phyloP scores from a whole-genome alignment of 2,113 vertebrate species.

The Taurulus bubalis region DNA sequence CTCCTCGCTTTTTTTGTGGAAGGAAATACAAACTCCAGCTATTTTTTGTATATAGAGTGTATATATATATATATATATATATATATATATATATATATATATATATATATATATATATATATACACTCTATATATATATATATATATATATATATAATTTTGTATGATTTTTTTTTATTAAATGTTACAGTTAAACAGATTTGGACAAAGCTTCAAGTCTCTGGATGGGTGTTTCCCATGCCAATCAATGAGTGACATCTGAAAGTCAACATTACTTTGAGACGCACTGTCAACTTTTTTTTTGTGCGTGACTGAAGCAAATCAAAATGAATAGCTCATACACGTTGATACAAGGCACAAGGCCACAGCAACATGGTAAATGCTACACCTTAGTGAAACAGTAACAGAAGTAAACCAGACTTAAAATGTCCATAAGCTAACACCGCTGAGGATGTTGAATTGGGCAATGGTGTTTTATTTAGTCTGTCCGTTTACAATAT shows the following conservation, averaged over 20 bases:
- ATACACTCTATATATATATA: too few relatives aligned
- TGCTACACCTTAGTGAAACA: not conserved
- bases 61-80: too few relatives aligned
- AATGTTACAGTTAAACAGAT: not conserved
- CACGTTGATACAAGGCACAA: not conserved
- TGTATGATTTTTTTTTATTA: not conserved
- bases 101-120: too few relatives aligned
- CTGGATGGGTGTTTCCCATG: not conserved
- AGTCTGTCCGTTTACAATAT: too few relatives aligned
- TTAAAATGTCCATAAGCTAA: not conserved
- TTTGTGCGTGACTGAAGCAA: not conserved
- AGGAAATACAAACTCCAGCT: not conserved
- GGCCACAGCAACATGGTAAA: not conserved
- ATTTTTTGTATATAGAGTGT: too few relatives aligned
- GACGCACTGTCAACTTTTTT: not conserved
- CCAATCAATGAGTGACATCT: not conserved
- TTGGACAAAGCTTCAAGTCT: too few relatives aligned
- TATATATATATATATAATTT: too few relatives aligned
- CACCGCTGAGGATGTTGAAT: not conserved
- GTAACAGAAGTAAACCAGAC: not conserved
- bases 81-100: too few relatives aligned
- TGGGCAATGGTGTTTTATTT: not conserved
- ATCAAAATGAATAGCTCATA: not conserved
- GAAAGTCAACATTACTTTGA: not conserved
- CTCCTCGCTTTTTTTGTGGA: not conserved